Evolutionary conservation across 2,888 invertebrate genomes (phyloP).

Genomic region (Pachydiplax longipennis): DNA sequence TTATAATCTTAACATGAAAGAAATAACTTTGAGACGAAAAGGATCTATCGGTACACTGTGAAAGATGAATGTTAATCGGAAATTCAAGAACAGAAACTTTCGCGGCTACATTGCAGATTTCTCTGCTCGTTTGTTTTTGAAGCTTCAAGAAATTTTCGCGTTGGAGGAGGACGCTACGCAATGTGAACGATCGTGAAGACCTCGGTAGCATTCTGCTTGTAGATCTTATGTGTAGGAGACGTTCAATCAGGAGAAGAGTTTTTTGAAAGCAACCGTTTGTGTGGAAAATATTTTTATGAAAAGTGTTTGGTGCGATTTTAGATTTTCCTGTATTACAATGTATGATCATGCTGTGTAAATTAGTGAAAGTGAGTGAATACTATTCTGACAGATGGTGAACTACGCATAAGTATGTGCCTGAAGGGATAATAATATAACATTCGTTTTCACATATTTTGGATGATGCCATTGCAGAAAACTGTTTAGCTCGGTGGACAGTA

Average conservation of each 20-base stretch:
- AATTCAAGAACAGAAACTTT: background rate
- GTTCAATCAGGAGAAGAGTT: background rate
- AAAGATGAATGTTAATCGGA: no score
- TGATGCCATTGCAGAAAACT: slow-evolving; percentile 4
- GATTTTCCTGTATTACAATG: background rate
- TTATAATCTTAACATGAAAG: no score
- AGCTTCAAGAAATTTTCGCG: slow-evolving; percentile 28
- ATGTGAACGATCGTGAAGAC: background rate
- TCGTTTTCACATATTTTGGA: background rate
- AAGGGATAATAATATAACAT: background rate
- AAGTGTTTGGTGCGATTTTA: slow-evolving; percentile 2
- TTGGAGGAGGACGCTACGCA: slow-evolving; percentile 20
- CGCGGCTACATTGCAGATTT: background rate
- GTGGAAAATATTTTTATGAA: slow-evolving; percentile 3
- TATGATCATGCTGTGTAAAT: slow-evolving; percentile 8
- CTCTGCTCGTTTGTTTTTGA: background rate
- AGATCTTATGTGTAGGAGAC: background rate
- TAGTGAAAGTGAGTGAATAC: slow-evolving; percentile 39
- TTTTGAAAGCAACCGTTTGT: background rate
- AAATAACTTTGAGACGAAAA: no score
- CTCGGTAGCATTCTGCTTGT: slow-evolving; percentile 27
- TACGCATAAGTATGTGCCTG: background rate
- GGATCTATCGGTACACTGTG: no score
- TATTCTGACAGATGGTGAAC: slow-evolving; percentile 37
- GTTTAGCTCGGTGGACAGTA: slow-evolving; percentile 4